Evolutionary conservation across 2,797 vertebrate genomes (phyloP).

Genomic region (Vipera latastei): DNA sequence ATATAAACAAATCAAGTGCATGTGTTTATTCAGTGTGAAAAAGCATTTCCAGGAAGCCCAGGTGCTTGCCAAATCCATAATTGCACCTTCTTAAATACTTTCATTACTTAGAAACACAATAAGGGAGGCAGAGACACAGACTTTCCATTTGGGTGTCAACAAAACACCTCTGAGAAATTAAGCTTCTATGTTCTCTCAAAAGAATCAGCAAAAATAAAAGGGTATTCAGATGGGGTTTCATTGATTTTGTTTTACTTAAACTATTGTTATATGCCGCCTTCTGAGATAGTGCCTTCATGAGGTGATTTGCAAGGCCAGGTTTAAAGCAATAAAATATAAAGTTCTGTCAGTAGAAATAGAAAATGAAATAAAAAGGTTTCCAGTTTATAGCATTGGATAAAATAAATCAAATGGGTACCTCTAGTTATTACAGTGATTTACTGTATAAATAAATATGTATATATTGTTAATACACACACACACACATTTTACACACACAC

Average conservation of each 20-base stretch:
- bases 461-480: neutral
- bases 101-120: constrained; percentile 76
- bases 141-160: constrained; percentile 79
- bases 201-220: constrained; percentile 50
- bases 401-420: neutral
- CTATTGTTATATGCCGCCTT: neutral
- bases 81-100: constrained; percentile 82
- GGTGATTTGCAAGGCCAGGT: neutral
- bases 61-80: constrained; percentile 81
- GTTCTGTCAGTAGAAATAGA: neutral
- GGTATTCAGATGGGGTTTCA: neutral
- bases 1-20: constrained; percentile 76
- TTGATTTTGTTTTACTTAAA: neutral
- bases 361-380: neutral
- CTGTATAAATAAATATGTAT: too few species aligned
- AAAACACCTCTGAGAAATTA: constrained; percentile 79
- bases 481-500: neutral
- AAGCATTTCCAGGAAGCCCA: constrained; percentile 76
- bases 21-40: constrained; percentile 80
- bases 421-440: neutral
- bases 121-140: constrained; percentile 72
- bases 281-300: neutral
- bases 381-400: neutral
- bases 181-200: constrained; percentile 70
- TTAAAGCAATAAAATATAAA: neutral